Evolutionary conservation across 1,140 invertebrate genomes (phyloP), one percentile per base, ranked within the genome.

Genomic region (Neodiprion fabricii): DNA sequence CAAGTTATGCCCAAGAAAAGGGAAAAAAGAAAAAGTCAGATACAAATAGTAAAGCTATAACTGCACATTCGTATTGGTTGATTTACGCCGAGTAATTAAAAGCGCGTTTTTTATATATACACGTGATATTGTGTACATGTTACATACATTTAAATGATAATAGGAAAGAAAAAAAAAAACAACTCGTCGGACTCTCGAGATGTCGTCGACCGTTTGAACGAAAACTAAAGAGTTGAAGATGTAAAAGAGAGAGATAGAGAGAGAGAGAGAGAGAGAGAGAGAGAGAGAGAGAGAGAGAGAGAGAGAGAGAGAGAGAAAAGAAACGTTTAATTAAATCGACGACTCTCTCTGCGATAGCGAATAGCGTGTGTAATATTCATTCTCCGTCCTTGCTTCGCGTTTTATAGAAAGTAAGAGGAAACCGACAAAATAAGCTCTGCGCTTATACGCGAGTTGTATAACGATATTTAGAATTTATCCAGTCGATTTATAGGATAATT

Each of bases 331-430:
- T 61, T 61, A 61, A 61, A 61, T 61, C 53, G 28, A 40, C 28
- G 53, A 61, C 53, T 61, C 53, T 61, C 53, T 61, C 53, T 61
- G 11, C 53, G n/a, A 5, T 40, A 5, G 53, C 53, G 53, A 61
- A 17, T 12, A 61, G 53, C 11, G 28, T 40, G 28, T 40, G 28
- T 40, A 40, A 40, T 40, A 40, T 40, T 40, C n/a, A 61, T 61
- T 61, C 53, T 61, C 53, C 53, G 53, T 61, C 53, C 53, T 61
- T 61, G 53, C 11, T 61, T 61, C n/a, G 53, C 53, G 53, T 14
- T 61, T 61, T 61, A 61, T 61, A 61, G 53, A 61, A 61, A 61
- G 53, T 61, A 61, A 61, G n/a, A 61, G 53, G 53, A 61, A 61
- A 9, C 28, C 53, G 53, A 61, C n/a, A 9, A 61, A 61, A 61